phyloP scores from a whole-genome alignment of 2,797 vertebrate species.

The Cyprinodon diabolis region DNA sequence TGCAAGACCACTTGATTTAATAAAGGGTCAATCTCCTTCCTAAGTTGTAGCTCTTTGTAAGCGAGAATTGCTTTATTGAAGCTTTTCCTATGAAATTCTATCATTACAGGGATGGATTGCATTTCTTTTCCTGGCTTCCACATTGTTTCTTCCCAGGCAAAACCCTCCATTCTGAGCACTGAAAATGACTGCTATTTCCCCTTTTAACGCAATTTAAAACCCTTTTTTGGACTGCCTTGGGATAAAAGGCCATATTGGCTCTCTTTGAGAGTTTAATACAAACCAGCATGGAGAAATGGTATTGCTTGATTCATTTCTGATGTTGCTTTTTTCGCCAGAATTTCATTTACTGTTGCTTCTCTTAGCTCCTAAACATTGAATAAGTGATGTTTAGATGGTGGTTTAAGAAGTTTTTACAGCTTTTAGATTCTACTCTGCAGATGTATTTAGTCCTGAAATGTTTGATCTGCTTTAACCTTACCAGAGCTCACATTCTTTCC shows the following conservation, averaged over 20 bases:
- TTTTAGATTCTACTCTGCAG: constrained; percentile 30
- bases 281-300: constrained; percentile 67
- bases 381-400: constrained; percentile 49
- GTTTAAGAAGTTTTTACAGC: constrained; percentile 36
- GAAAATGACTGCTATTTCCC: constrained; percentile 80
- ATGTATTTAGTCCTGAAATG: too few relatives aligned
- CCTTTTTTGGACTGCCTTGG: constrained; percentile 78
- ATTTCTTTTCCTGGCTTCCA: constrained; percentile 72
- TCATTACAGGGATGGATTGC: constrained; percentile 78
- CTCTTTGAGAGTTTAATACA: constrained; percentile 77
- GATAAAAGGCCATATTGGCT: constrained; percentile 76
- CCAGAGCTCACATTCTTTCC: too few relatives aligned
- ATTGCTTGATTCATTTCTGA: constrained; percentile 53
- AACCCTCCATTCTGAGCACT: constrained; percentile 68
- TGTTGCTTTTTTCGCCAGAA: constrained; percentile 57
- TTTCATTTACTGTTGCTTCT: constrained; percentile 44
- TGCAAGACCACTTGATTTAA: constrained; percentile 82
- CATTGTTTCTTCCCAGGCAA: constrained; percentile 71
- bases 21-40: constrained; percentile 81
- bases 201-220: constrained; percentile 83
- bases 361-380: constrained; percentile 40
- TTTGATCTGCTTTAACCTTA: too few relatives aligned
- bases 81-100: constrained; percentile 81
- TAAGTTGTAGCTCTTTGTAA: constrained; percentile 78
- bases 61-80: constrained; percentile 75